Percentiles rank a stretch among this genome's conserved stretches.
Conservation (phyloP, 2,113 vertebrate genomes). For the Cyprinodon variegatus region DNA sequence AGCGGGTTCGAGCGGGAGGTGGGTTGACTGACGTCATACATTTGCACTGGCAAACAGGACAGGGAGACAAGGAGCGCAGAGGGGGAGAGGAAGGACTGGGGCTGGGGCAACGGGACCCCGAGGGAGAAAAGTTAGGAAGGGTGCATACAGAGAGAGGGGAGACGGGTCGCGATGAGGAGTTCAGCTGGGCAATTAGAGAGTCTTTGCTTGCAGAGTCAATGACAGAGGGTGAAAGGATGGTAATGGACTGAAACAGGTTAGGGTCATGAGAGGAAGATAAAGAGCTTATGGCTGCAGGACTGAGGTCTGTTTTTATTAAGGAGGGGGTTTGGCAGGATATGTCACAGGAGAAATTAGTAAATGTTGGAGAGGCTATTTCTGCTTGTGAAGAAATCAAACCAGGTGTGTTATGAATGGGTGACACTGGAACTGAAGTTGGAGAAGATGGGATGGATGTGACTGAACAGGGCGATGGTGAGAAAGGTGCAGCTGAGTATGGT, state of each 20-base stretch:
- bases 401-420: not conserved
- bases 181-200: conserved; percentile 50
- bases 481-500: conserved; percentile 24
- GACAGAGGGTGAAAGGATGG: conserved; percentile 10
- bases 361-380: conserved; percentile 14
- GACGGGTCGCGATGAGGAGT: conserved; percentile 71
- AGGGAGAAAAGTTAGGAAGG: conserved; percentile 59
- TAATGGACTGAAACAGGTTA: conserved; percentile 19
- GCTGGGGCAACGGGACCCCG: conserved; percentile 63
- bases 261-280: conserved; percentile 13
- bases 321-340: not conserved
- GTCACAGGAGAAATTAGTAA: conserved; percentile 10
- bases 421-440: conserved; percentile 27
- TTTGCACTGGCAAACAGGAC: conserved; percentile 78
- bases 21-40: conserved; percentile 67
- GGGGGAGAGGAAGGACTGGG: conserved; percentile 77
- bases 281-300: conserved; percentile 1
- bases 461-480: conserved; percentile 25
- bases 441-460: conserved; percentile 15
- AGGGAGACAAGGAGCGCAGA: conserved; percentile 76
- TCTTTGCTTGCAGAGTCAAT: conserved; percentile 40
- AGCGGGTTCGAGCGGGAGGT: conserved; percentile 44
- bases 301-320: not conserved
- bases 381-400: conserved; percentile 7
- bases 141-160: conserved; percentile 67